A percentile compares a stretch with the other conserved stretches of the same genome.
Evolutionary conservation across 1,140 invertebrate species (phyloP).

Genomic region (Lepidurus couesii): DNA sequence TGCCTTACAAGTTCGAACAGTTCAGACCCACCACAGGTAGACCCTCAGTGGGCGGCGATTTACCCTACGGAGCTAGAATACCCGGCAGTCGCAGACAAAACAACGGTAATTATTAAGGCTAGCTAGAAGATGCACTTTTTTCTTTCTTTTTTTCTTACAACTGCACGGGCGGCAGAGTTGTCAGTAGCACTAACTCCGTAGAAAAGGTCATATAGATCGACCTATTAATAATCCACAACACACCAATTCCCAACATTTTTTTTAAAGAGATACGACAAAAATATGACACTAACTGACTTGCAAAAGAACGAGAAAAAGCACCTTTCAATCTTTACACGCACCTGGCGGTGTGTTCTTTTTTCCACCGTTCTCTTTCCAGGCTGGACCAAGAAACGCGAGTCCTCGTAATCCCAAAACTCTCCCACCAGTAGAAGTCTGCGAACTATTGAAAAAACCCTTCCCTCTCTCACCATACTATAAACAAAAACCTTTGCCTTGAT

Average conservation of each 20-base stretch:
- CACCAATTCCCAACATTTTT: neutral
- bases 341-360: neutral
- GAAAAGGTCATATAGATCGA: no score
- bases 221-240: neutral
- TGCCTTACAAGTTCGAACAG: constrained; percentile 26
- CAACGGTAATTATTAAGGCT: neutral
- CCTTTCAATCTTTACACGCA: neutral
- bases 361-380: neutral
- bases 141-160: no score
- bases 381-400: constrained; percentile 14
- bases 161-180: no score
- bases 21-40: neutral
- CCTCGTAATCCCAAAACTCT: neutral
- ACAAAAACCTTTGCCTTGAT: neutral
- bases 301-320: neutral
- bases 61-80: neutral
- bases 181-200: no score
- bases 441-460: neutral
- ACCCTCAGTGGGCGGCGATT: neutral
- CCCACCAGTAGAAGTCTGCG: neutral
- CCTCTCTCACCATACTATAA: constrained; percentile 5
- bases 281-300: neutral
- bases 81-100: neutral
- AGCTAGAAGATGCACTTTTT: no score
- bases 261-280: neutral